Conservation (phyloP, 2,888 invertebrate genomes). For the Perizoma flavofasciatum region DNA sequence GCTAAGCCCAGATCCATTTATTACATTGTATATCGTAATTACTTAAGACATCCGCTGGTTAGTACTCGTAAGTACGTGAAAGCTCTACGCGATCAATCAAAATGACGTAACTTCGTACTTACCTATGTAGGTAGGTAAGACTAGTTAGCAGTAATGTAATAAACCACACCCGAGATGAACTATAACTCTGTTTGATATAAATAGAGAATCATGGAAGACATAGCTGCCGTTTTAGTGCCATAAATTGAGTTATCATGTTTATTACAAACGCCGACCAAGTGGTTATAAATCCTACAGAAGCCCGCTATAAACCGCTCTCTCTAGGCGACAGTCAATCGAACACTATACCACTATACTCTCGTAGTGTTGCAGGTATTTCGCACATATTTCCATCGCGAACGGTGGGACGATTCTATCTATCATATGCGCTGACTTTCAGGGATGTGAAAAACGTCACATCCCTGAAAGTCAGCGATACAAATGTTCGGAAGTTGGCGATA, state of each 20-base stretch:
- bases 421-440: constrained; percentile 64
- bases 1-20: constrained; percentile 8
- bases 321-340: constrained; percentile 65
- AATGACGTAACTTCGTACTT: constrained; percentile 26
- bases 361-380: constrained; percentile 57
- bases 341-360: constrained; percentile 40
- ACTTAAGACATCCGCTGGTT: constrained; percentile 16
- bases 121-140: constrained; percentile 19
- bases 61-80: background rate
- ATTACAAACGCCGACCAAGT: constrained; percentile 63
- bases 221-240: constrained; percentile 56
- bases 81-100: constrained; percentile 30
- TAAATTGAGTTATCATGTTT: constrained; percentile 71
- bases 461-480: constrained; percentile 58
- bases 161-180: constrained; percentile 51
- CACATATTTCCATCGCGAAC: constrained; percentile 58
- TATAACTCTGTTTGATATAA: constrained; percentile 61
- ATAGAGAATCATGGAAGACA: constrained; percentile 54
- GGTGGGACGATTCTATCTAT: constrained; percentile 61
- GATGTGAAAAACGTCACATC: too few relatives aligned
- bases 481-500: constrained; percentile 57
- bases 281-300: constrained; percentile 59
- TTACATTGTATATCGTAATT: constrained; percentile 19
- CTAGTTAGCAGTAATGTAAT: constrained; percentile 34
- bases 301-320: constrained; percentile 57